Conservation (phyloP, 2,113 vertebrate species). For the Cheirogaleus medius region DNA sequence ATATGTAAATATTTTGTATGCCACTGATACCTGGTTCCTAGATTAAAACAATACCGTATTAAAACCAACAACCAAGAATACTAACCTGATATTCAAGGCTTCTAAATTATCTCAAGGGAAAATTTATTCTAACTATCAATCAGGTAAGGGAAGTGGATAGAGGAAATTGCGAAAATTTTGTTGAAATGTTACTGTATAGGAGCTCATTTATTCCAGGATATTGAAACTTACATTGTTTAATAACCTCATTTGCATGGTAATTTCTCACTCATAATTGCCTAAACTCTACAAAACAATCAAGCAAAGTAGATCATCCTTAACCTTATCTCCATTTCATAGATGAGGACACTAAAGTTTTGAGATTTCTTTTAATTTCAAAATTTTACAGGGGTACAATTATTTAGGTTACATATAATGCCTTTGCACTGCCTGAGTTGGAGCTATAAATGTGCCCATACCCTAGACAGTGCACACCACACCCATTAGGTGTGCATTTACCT, state of each 20-base stretch:
- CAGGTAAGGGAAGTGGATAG: background rate
- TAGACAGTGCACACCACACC: too few species aligned
- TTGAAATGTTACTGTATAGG: background rate
- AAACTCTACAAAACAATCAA: background rate
- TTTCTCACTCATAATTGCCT: background rate
- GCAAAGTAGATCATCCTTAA: background rate
- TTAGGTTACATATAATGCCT: too few species aligned
- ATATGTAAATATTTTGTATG: background rate
- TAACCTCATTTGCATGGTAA: background rate
- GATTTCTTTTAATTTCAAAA: background rate
- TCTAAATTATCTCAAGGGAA: conserved; percentile 2
- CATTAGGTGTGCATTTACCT: too few species aligned
- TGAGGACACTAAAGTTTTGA: background rate
- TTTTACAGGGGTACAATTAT: too few species aligned
- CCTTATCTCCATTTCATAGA: background rate
- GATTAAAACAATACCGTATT: background rate
- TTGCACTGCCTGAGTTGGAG: too few species aligned
- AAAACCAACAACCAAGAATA: background rate
- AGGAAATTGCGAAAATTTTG: background rate
- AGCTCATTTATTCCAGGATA: background rate
- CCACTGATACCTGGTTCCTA: background rate
- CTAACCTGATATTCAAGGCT: background rate
- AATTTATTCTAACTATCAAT: background rate
- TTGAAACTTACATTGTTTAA: background rate
- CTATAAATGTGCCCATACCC: too few species aligned